Evolutionary conservation across 2,113 vertebrate genomes (phyloP), one percentile per base, ranked within the genome.

Genomic region (Leuciscus idus): DNA sequence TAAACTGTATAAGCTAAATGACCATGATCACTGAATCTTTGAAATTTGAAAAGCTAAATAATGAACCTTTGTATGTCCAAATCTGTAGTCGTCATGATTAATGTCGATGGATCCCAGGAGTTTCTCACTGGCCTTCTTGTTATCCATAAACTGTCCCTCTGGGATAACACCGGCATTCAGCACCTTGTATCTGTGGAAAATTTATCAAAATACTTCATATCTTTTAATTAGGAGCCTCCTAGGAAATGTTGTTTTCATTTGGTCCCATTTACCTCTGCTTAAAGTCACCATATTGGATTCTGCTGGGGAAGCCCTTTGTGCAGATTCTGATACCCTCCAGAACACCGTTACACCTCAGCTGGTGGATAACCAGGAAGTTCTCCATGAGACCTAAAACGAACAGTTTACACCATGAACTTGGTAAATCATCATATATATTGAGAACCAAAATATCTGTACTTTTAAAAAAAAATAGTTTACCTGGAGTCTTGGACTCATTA

Each of bases 51-150:
- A 48, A 55, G 12, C 4, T 15, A 2, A 59, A 66, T 66, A 33
- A 76, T 48, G 12, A 62, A 92, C 90, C 91, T 92, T 92, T 21
- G 91, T 92, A 85, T 92, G 89, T 85, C 91, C 91, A 88, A 92
- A 91, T 88, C 77, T 88, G 52, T 92, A 91, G 82, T 92, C 84
- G 8, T 68, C 84, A n/a, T 91, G 90, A 77, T 90, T 80, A 33
- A 90, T n/a, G 12, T 90, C 87, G 19, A 92, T 90, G 55, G 89
- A 91, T 30, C 85, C 87, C 50, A 90, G 84, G 62, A 92, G 87
- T 59, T 92, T 91, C 87, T 91, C 91, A 84, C 52, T 21, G 66
- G 88, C 88, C 57, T 90, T 90, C 80, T 89, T 90, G 85, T 90
- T 89, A 64, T 90, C 90, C 70, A 89, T 89, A 82, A 90, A 90